Conservation (phyloP, 2,888 invertebrate genomes). For the Hoplodrina ambigua region DNA sequence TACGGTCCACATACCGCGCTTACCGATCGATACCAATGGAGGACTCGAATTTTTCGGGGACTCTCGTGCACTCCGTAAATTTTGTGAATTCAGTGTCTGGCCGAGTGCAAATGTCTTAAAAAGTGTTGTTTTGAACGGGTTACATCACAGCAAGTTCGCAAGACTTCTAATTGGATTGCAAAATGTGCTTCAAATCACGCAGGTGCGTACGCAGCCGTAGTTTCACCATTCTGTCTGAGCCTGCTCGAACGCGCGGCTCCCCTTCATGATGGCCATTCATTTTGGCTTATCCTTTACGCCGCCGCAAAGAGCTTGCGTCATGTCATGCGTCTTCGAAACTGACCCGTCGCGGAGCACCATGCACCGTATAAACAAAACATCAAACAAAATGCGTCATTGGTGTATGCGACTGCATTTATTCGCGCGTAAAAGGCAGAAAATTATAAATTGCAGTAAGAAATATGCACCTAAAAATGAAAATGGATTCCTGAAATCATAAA, state of each 20-base stretch:
- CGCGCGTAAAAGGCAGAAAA: conserved; percentile 50
- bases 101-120: conserved; percentile 83
- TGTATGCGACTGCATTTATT: conserved; percentile 51
- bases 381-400: conserved; percentile 77
- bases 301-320: conserved; percentile 90
- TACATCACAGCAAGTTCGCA: conserved; percentile 88
- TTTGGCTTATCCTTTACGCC: conserved; percentile 90
- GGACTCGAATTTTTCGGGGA: conserved; percentile 88
- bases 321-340: conserved; percentile 87
- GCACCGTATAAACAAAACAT: conserved; percentile 85
- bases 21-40: conserved; percentile 92
- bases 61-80: conserved; percentile 83
- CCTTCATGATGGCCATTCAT: conserved; percentile 90
- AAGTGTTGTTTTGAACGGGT: conserved; percentile 88
- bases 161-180: conserved; percentile 85
- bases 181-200: conserved; percentile 92
- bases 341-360: conserved; percentile 80
- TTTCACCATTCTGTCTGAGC: conserved; percentile 96
- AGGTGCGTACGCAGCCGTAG: conserved; percentile 99
- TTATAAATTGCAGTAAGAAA: conserved; percentile 36
- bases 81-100: conserved; percentile 84
- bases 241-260: conserved; percentile 94
- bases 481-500: conserved; percentile 30
- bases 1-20: conserved; percentile 85
- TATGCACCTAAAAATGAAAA: conserved; percentile 43